Evolutionary conservation across 2,888 invertebrate species (phyloP), one percentile per base, ranked within the genome.

Genomic region (Seira musarum): DNA sequence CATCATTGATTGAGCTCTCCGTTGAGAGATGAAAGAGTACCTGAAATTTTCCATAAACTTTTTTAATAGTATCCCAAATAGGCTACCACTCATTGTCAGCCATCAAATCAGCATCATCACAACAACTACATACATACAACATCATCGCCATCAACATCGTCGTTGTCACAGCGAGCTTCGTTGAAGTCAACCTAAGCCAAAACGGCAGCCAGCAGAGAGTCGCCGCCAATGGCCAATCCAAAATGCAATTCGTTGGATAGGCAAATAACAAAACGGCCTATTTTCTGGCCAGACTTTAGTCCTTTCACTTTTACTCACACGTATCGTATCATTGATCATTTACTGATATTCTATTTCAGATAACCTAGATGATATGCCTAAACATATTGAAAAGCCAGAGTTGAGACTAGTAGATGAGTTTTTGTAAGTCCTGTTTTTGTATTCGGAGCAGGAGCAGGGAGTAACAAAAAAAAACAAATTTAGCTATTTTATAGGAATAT

Each of bases 241-340:
- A n/a, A n/a, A n/a, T n/a, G n/a, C n/a, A n/a, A n/a, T n/a, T n/a
- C n/a, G n/a, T n/a, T n/a, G n/a, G n/a, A n/a, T n/a, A n/a, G n/a
- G n/a, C 13, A 40, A 40, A 40, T 13, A 40, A 40, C 40, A 40
- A 70, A 64, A 57, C 53, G 77, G 63, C 65, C 77, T 77, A n/a
- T n/a, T 77, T 40, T 40, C 63, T 76, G 69, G 69, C 46, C 35
- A 73, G 64, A 1, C 77, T 6, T 40, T n/a, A n/a, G 61, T 76
- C 77, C 77, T 77, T 77, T 77, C 77, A 77, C 77, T 77, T 77
- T 77, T 65, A 35, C 70, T 77, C 77, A 77, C 77, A 77, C 77
- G 69, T 77, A 40, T 6, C 40, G 40, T 13, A n/a, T n/a, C n/a
- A n/a, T n/a, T 13, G 40, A 40, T 40, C 40, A 40, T n/a, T 71